phyloP scores from a whole-genome alignment of 2,888 invertebrate species.

The Dendrolimus houi region DNA sequence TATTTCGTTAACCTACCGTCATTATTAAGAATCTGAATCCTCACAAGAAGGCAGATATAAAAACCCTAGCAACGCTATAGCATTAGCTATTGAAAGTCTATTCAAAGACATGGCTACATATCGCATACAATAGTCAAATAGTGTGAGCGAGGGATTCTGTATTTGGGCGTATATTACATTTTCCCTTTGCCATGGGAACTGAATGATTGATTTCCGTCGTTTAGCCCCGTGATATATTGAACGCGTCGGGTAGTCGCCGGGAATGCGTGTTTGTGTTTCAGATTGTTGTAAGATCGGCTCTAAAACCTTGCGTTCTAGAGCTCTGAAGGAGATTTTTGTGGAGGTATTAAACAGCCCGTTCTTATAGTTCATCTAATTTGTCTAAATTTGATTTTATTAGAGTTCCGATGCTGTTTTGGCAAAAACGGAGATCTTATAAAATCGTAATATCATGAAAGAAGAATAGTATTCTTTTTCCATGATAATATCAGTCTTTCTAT shows the following conservation, averaged over 20 bases:
- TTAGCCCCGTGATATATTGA: background rate
- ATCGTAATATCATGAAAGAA: no score
- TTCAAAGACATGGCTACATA: background rate
- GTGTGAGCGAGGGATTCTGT: background rate
- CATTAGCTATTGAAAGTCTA: background rate
- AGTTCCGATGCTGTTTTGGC: no score
- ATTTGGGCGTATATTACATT: slow-evolving; percentile 1
- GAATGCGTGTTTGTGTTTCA: background rate
- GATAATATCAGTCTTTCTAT: no score
- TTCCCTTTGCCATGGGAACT: background rate
- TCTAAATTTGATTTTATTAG: no score
- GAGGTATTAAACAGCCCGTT: no score
- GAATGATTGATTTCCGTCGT: background rate
- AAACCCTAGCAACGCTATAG: background rate
- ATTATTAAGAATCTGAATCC: no score
- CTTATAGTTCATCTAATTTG: no score
- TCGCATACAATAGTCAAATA: background rate
- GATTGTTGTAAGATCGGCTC: background rate
- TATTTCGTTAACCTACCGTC: no score
- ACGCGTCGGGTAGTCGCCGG: background rate
- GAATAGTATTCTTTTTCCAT: no score
- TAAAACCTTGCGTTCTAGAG: no score
- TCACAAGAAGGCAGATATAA: background rate
- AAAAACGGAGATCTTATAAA: no score
- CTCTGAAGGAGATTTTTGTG: no score